Evolutionary conservation across 2,888 invertebrate genomes (phyloP).

Genomic region (Tinea trinotella): DNA sequence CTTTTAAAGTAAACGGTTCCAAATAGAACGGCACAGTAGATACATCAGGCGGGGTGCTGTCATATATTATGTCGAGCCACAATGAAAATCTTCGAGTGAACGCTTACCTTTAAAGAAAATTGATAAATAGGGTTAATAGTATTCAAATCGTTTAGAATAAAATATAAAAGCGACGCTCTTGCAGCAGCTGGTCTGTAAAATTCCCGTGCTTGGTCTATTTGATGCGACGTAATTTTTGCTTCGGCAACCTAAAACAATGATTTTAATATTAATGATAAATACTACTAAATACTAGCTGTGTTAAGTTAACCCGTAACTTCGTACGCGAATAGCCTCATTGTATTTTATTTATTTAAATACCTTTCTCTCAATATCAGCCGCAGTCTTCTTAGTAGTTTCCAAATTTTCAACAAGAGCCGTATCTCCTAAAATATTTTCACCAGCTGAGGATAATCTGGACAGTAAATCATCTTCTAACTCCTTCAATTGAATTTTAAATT

Average conservation of each 20-base stretch:
- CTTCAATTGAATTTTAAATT: slow-evolving; percentile 96
- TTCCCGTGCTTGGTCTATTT: slow-evolving; percentile 95
- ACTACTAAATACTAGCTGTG: too few relatives aligned
- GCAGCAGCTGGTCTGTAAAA: slow-evolving; percentile 91
- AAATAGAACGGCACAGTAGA: too few relatives aligned
- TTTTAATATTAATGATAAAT: too few relatives aligned
- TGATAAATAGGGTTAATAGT: slow-evolving; percentile 98
- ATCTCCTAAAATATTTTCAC: slow-evolving; percentile 94
- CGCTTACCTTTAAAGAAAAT: slow-evolving; percentile 89
- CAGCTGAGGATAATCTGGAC: slow-evolving; percentile 91
- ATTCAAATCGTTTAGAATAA: slow-evolving; percentile 94
- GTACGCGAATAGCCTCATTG: too few relatives aligned
- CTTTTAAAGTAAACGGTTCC: too few relatives aligned
- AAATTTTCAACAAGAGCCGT: slow-evolving; percentile 96
- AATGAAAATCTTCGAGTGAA: neutral
- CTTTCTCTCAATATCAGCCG: slow-evolving; percentile 95
- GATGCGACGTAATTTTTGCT: slow-evolving; percentile 90
- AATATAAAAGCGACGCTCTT: slow-evolving; percentile 93
- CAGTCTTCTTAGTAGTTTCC: slow-evolving; percentile 95
- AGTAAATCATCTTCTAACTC: slow-evolving; percentile 93
- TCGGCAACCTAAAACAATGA: slow-evolving; percentile 78
- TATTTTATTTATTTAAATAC: slow-evolving; percentile 41
- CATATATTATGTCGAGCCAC: too few relatives aligned
- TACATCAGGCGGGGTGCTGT: too few relatives aligned
- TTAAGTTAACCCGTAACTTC: too few relatives aligned